Evolutionary conservation across 2,797 vertebrate species (phyloP).

Genomic region (Hyperoplus lanceolatus): DNA sequence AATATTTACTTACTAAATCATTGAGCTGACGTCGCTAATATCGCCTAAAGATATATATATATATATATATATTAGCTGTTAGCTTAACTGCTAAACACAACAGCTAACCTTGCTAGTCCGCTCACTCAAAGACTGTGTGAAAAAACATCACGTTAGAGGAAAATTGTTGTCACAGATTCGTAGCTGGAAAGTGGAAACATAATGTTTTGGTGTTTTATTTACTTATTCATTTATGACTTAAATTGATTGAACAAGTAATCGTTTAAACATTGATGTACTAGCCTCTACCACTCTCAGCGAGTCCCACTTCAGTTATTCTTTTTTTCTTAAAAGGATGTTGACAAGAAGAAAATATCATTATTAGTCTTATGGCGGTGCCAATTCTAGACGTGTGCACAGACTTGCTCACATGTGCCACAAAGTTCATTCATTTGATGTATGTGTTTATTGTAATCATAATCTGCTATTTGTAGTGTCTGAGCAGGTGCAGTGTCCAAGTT

Average conservation of each 20-base stretch:
- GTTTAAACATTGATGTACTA: not conserved
- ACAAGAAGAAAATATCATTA: slow-evolving; percentile 11
- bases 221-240: not conserved
- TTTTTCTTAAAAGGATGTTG: slow-evolving; percentile 20
- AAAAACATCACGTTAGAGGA: no score
- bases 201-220: not conserved
- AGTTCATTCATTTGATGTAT: slow-evolving; percentile 55
- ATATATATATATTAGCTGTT: not conserved
- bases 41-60: not conserved
- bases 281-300: not conserved
- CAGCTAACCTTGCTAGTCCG: not conserved
- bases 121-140: not conserved
- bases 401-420: slow-evolving; percentile 39
- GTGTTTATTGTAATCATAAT: slow-evolving; percentile 54
- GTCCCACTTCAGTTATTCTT: slow-evolving; percentile 6
- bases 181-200: not conserved
- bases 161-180: not conserved
- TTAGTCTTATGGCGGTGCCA: slow-evolving; percentile 22
- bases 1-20: not conserved
- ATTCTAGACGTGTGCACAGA: slow-evolving; percentile 54
- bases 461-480: slow-evolving; percentile 57
- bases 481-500: slow-evolving; percentile 60
- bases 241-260: not conserved
- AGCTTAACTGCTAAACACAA: not conserved
- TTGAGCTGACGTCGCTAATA: no score